Base-by-base conservation (phyloP, 2,113 vertebrate genomes). In the Pteruthius melanotis region DNA sequence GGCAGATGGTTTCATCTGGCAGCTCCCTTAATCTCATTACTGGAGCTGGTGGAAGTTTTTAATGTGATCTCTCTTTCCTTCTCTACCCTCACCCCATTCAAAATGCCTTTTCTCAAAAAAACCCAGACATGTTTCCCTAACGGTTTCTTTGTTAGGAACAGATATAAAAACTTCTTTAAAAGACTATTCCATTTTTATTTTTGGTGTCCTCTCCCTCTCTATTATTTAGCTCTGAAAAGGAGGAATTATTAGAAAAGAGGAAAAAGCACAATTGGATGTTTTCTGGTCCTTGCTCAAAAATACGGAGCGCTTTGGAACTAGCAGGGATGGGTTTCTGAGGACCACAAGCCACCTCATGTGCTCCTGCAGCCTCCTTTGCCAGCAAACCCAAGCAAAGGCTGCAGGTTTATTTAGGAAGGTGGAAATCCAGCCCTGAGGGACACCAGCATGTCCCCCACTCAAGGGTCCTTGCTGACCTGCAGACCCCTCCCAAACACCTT, bases 1-100 rank as follows among this genome's bases (percentile, higher is more conserved):
- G 94, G 95, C 95, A 97, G 96, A 97, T 96, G 95, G 95, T 95
- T 96, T 96, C 95, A 93, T 92, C 96, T 97, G 95, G 94, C 94
- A 96, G 95, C 83, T 96, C 95, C 90, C 93, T 97, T 96, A 90
- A 96, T 96, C 95, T 97, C 92, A 96, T 96, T 95, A 96, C 74
- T 84, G 57, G 88, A 96, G 88, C 85, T 53, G 49, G 76, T 94
- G 40, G 90, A 97, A 96, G 86, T 93, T 94, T 97, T 94, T 93
- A 60, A 93, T 71, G 65, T 45, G 80, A 84, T 94, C 91, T 94
- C 84, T 87, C 83, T 68, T 87, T 69, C 90, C 66, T 92, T 44
- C 69, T 39, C 66, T 76, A 80, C 42, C 61, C 64, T 78, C 40
- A 61, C 20, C 44, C 88, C 88, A 40, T 65, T 65, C 79, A 80